Base-by-base conservation (phyloP, 2,888 invertebrate species). In the Ariolimax columbianus region DNA sequence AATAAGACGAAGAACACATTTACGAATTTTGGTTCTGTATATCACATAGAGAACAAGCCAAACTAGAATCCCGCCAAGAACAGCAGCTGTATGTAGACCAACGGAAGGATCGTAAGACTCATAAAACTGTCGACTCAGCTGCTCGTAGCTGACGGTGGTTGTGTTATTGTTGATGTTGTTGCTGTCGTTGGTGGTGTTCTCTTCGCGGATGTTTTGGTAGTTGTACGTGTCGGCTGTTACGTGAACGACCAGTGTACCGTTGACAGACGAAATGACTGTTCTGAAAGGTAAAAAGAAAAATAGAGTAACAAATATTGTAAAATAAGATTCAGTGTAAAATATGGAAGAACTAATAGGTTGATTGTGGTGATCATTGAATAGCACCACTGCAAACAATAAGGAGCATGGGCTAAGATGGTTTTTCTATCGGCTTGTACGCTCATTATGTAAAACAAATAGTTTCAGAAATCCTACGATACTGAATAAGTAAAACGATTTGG, bases 61-160 rank as follows among this genome's bases (percentile, higher is more conserved):
- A 9, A 89, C 87, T 47, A 91, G 87, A 80, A 91, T 89, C 38
- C 91, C 90, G 9, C 91, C 91, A 0, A 91, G 87, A 38, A 91
- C 89, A 19, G 89, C 86, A 14, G 91, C 91, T 6, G 90, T 91
- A 83, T 91, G 90, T n/a, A 91, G 86, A 4, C 91, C 91, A 77
- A 90, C 88, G 82, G 89, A 86, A 7, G 91, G 91, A 75, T 91
- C 87, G 84, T 91, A 91, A 0, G 90, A 88, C 38, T 83, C 82
- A 87, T 90, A 91, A 82, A 91, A 90, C 66, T 82, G 72, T 9
- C 70, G 77, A 36, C 80, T 83, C 30, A 79, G 78, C 68, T 86
- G 81, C 66, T 82, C 84, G 30, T 85, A 85, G 19, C 82, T 78
- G 63, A 82, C 66, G 19, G 82, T 66, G 4, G 47, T 81, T 14